phyloP scores from a whole-genome alignment of 1,140 invertebrate genomes.

The Harpegnathos saltator region DNA sequence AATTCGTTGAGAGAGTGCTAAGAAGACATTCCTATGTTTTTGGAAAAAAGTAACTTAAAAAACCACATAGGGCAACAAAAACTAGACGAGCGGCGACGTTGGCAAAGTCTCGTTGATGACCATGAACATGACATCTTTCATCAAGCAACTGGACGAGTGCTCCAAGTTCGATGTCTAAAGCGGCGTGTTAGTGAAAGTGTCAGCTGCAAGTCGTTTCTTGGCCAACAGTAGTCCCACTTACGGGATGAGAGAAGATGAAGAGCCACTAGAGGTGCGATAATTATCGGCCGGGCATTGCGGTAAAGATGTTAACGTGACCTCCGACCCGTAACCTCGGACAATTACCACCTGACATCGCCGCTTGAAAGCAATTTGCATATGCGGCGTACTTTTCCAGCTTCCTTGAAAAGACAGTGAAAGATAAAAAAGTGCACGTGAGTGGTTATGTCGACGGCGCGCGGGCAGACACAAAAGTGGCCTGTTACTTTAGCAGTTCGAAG shows the following conservation, averaged over 20 bases:
- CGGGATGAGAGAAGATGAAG: slow-evolving; percentile 45
- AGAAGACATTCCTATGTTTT: neutral
- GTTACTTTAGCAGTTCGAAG: slow-evolving; percentile 65
- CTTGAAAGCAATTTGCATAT: slow-evolving; percentile 72
- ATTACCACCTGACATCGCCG: slow-evolving; percentile 72
- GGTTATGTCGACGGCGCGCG: slow-evolving; percentile 59
- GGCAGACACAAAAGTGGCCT: slow-evolving; percentile 72
- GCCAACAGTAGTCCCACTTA: slow-evolving; percentile 64
- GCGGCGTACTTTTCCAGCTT: slow-evolving; percentile 58
- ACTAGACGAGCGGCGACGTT: slow-evolving; percentile 24
- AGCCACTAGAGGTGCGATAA: slow-evolving; percentile 64
- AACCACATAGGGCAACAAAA: slow-evolving; percentile 9
- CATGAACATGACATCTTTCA: slow-evolving; percentile 62
- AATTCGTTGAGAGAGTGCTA: neutral
- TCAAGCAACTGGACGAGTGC: slow-evolving; percentile 55
- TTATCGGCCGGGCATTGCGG: slow-evolving; percentile 58
- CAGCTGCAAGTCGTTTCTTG: slow-evolving; percentile 64
- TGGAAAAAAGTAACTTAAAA: slow-evolving; percentile 31
- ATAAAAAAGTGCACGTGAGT: slow-evolving; percentile 60
- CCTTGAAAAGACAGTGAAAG: slow-evolving; percentile 34
- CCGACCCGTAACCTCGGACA: slow-evolving; percentile 66
- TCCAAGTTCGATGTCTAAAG: slow-evolving; percentile 57
- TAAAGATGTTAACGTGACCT: slow-evolving; percentile 69
- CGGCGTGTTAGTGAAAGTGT: slow-evolving; percentile 66
- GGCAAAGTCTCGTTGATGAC: slow-evolving; percentile 42